Conservation (phyloP, 2,797 vertebrate genomes). For the Botia almorhae region DNA sequence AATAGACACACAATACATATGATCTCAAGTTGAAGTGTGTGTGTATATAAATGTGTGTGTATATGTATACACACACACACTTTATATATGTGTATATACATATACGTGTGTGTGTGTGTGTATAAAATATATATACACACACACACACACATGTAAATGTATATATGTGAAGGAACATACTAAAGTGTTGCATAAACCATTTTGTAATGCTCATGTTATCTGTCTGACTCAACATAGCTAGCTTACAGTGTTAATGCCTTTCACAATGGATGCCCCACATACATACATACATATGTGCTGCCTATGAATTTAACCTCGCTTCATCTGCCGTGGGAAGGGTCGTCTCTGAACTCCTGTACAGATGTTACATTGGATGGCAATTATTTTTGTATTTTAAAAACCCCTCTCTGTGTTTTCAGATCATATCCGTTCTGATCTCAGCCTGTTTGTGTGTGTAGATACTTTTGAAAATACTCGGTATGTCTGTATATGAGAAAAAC, state of each 20-base stretch:
- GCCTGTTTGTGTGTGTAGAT: conserved; percentile 62
- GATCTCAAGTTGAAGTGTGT: too few relatives aligned
- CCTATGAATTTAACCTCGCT: background rate
- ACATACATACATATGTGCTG: too few relatives aligned
- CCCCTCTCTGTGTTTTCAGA: conserved; percentile 14
- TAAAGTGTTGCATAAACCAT: conserved; percentile 14
- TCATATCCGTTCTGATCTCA: conserved; percentile 27
- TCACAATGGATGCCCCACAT: background rate
- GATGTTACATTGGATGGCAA: conserved; percentile 17
- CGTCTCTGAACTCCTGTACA: conserved; percentile 8
- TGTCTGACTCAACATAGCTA: background rate
- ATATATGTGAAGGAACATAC: background rate
- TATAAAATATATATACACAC: too few relatives aligned
- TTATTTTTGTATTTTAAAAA: conserved; percentile 30
- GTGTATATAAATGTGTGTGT: too few relatives aligned
- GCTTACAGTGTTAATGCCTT: background rate
- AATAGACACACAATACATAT: too few relatives aligned
- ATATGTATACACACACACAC: too few relatives aligned
- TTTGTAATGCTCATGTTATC: background rate
- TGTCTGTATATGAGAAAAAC: conserved; percentile 58
- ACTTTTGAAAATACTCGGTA: conserved; percentile 54
- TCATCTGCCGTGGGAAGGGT: conserved; percentile 3
- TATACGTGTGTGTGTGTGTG: too few relatives aligned
- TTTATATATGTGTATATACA: too few relatives aligned
- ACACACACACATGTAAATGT: too few relatives aligned